phyloP scores from a whole-genome alignment of 2,888 invertebrate genomes.

The Hydriomena furcata region DNA sequence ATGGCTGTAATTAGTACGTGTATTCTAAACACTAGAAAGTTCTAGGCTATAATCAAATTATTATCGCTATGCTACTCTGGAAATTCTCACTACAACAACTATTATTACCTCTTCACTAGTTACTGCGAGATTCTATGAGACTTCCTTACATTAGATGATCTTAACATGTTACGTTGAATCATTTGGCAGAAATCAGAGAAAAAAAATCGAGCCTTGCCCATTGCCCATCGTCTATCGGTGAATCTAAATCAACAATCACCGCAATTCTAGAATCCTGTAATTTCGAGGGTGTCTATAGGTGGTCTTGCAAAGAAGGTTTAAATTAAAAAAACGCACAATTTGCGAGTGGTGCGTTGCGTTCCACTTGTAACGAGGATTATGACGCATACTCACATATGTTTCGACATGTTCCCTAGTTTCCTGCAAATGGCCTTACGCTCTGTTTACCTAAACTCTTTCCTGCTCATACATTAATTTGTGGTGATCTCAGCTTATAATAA shows the following conservation, averaged over 20 bases:
- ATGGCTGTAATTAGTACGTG: constrained; percentile 10
- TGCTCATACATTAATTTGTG: constrained; percentile 54
- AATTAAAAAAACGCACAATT: no score
- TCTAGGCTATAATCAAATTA: constrained; percentile 8
- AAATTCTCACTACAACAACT: constrained; percentile 1
- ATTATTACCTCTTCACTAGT: neutral
- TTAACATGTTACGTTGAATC: no score
- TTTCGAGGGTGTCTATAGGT: no score
- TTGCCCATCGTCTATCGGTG: no score
- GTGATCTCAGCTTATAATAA: constrained; percentile 66
- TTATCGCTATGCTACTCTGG: neutral
- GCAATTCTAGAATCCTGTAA: no score
- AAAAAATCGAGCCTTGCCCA: no score
- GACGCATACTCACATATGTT: constrained; percentile 29
- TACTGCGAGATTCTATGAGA: neutral
- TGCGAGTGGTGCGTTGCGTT: neutral
- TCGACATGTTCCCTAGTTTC: constrained; percentile 21
- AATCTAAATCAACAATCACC: no score
- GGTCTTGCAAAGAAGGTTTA: no score
- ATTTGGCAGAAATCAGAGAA: no score
- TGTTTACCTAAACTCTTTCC: constrained; percentile 44
- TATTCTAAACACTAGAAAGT: constrained; percentile 14
- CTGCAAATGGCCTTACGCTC: constrained; percentile 32
- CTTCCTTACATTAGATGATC: no score
- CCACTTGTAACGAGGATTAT: constrained; percentile 2